These are phyloP conservation scores for pig (Sus scrofa) DNA, from an alignment of 2,113 vertebrate species.

Conservation along the genomic window DNA sequence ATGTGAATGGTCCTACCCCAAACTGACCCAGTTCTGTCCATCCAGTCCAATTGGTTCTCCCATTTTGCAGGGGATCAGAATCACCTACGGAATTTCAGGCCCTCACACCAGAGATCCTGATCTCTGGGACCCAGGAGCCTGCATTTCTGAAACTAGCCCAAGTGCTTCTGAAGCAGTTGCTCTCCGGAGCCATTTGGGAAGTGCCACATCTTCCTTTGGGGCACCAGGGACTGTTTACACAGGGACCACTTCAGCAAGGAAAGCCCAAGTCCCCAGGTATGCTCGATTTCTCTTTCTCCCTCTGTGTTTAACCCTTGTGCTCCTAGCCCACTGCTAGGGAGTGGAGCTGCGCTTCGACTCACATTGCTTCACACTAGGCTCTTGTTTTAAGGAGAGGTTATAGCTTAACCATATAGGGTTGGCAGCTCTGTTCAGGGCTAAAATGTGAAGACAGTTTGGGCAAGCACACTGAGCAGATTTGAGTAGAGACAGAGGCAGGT, in stretches of 20 bases:
- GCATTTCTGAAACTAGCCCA: not conserved
- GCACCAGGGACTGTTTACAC: not conserved
- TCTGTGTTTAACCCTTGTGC: not conserved
- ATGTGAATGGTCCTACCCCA: not conserved
- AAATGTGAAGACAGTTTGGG: not conserved
- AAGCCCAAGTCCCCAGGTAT: rapidly evolving
- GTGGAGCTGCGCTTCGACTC: not conserved
- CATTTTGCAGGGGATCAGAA: not conserved
- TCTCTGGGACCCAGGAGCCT: not conserved
- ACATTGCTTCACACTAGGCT: not conserved
- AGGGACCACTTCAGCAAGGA: not conserved
- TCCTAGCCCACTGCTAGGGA: not conserved
- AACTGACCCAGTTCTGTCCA: not conserved
- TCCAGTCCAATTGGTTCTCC: not conserved
- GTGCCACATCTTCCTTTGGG: not conserved
- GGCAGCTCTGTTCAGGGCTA: not conserved
- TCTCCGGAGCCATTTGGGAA: not conserved
- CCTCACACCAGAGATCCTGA: not conserved
- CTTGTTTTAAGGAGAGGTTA: not conserved
- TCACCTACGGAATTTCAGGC: not conserved
- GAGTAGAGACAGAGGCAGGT: not conserved
- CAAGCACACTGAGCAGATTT: not conserved
- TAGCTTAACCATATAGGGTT: not conserved
- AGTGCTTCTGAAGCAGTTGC: not conserved
- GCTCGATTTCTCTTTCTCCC: not conserved